These are phyloP conservation scores for Coilia nasus DNA, from an alignment of 2,797 vertebrate genomes.

Conservation along the genomic window DNA sequence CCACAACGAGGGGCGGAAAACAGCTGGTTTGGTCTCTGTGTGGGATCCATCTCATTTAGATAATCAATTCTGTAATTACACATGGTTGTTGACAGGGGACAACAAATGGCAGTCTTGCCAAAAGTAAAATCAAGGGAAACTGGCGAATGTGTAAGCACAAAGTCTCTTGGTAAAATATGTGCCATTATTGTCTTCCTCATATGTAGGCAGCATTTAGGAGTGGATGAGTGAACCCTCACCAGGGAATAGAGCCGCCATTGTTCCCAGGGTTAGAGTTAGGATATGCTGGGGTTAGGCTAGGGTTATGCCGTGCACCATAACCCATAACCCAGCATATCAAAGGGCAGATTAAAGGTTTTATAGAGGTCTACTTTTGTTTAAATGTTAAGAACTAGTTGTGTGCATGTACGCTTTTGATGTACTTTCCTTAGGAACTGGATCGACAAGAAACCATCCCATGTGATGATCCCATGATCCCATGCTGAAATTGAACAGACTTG, in stretches of 20 bases:
- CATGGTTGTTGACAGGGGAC: conserved; percentile 47
- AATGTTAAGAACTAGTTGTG: too few species aligned
- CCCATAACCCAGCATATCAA: too few species aligned
- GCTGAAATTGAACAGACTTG: not conserved
- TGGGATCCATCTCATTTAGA: conserved; percentile 64
- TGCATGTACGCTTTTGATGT: not conserved
- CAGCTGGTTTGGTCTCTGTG: conserved; percentile 62
- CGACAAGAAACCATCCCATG: not conserved
- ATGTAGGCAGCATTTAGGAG: not conserved
- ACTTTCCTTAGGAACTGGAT: not conserved
- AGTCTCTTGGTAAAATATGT: not conserved
- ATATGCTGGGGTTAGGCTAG: too few species aligned
- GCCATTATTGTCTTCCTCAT: not conserved
- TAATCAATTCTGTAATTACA: conserved; percentile 68
- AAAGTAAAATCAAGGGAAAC: conserved; percentile 25
- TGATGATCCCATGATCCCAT: not conserved
- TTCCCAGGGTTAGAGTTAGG: not conserved
- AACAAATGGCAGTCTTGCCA: conserved; percentile 40
- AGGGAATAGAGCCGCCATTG: not conserved
- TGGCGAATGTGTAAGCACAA: not conserved
- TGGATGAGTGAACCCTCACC: not conserved
- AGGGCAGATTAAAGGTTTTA: too few species aligned
- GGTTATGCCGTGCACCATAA: too few species aligned
- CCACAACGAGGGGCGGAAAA: conserved; percentile 59
- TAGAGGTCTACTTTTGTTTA: too few species aligned